Evolutionary conservation across 2,113 vertebrate genomes (phyloP), one percentile per base, ranked within the genome.

Genomic region (Agelaius phoeniceus): DNA sequence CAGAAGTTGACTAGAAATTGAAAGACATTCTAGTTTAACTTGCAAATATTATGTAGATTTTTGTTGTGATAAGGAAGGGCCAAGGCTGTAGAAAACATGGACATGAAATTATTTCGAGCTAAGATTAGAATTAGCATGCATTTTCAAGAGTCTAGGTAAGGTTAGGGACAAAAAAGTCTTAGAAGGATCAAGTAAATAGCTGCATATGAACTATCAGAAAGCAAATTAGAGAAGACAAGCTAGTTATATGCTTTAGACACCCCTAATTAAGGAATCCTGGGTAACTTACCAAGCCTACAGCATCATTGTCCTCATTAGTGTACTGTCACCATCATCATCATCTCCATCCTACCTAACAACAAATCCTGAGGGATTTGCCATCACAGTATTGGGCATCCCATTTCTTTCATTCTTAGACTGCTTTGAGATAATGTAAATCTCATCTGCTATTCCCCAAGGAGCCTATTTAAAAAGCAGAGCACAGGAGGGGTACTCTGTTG

Each of bases 391-490:
- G 82, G 92, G 52, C 63, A 85, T 95, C 65, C 35, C 48, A 35
- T 90, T 94, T 94, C 75, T 72, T 94, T 95, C 46, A 77, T 91
- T 96, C 87, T 87, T 46, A 85, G 72, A 37, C 58, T 91, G 67
- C 59, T 95, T 93, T 86, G 72, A 96, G 78, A 90, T 35, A 61
- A 63, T 74, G 61, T 55, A 79, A 93, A 86, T 81, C 75, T 95
- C 79, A 78, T 72, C 68, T 88, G 82, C 59, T 94, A 13, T 88
- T 96, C 93, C 79, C 93, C 63, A 58, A 89, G 93, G 90, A 94
- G 30, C 31, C 31, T 87, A 74, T 95, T 96, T 97, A 88, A 86
- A 94, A 94, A 93, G 63, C 75, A 88, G 43, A 94, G 51, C 58
- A 8, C 87, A 79, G 83, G 75, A 94, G 67, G 63, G 57, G 20